These are phyloP conservation scores for Pantherophis alleghaniensis DNA, from an alignment of 2,797 vertebrate species.

Conservation along the genomic window DNA sequence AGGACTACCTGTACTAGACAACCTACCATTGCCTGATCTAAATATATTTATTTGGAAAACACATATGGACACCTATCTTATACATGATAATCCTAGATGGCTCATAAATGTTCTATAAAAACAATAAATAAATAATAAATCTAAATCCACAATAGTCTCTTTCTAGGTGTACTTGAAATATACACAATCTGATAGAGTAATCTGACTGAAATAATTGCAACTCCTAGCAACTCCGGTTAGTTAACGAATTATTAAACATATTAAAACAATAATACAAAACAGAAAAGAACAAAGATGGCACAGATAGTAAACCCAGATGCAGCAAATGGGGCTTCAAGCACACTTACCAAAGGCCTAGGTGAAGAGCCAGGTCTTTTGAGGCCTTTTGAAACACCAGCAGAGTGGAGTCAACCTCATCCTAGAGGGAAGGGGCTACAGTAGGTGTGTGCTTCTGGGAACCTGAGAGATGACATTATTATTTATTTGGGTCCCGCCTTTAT, in stretches of 20 bases:
- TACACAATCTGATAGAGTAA: not conserved
- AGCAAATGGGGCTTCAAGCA: not conserved
- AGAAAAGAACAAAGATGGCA: not conserved
- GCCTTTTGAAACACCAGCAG: not conserved
- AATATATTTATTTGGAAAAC: not conserved
- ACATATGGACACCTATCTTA: not conserved
- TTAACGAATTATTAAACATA: not conserved
- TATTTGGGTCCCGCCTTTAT: not conserved
- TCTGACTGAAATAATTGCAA: not conserved
- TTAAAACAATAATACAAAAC: not conserved
- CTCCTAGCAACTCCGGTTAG: not conserved
- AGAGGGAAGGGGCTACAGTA: not conserved
- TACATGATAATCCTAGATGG: not conserved
- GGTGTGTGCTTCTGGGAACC: not conserved
- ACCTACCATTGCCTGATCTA: not conserved
- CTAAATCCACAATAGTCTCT: not conserved
- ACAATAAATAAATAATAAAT: not conserved
- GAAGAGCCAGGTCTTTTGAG: not conserved
- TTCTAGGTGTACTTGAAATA: not conserved
- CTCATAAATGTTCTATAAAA: not conserved
- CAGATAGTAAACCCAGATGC: not conserved
- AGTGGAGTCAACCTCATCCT: not conserved
- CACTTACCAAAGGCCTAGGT: not conserved
- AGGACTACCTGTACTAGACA: not conserved
- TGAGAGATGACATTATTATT: not conserved